Evolutionary conservation across 2,113 vertebrate species (phyloP), one percentile per base, ranked within the genome.

Genomic region (Rhegmatorhina hoffmannsi): DNA sequence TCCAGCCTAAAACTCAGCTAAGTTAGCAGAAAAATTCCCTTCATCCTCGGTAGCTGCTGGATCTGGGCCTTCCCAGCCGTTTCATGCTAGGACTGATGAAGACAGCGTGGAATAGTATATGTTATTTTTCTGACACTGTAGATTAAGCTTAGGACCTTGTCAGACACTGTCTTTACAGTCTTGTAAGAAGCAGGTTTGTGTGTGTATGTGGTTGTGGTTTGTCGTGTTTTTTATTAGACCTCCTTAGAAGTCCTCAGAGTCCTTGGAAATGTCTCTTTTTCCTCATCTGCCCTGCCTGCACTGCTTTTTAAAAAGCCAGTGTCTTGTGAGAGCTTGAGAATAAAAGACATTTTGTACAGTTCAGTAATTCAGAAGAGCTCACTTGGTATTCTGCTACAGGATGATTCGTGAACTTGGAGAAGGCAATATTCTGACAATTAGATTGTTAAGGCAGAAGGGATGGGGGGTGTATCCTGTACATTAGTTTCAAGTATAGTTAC

Each of bases 381-480:
- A 14, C 38, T 62, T 47, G 44, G 9, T 55, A 34, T 52, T 76
- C 44, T 49, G 21, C 53, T 75, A 17, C 0, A 4, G 53, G 38
- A 17, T 58, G 40, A 23, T 8, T 29, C 9, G 3, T 0, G 1
- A 64, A 13, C 25, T 9, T 10, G 14, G n/a, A n/a, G 47, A 52
- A n/a, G 40, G 10, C 13, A 36, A 36, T 52, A 11, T 52, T 24
- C 44, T 66, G 33, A 50, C 56, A 50, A 7, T 24, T 3, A 31
- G 60, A 20, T 60, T 69, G 24, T 43, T 21, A 40, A 70, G 58
- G 46, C 8, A 33, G 53, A 20, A 38, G 38, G 44, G 31, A 6
- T 34, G 31, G 28, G 10, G 26, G 52, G 7, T 44, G 84, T 28
- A 19, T 23, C 40, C 17, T 68, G 31, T 24, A 23, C 33, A 26